Evolutionary conservation across 2,797 vertebrate genomes (phyloP), one percentile per base, ranked within the genome.

Genomic region (Acestrorhynchus altus): DNA sequence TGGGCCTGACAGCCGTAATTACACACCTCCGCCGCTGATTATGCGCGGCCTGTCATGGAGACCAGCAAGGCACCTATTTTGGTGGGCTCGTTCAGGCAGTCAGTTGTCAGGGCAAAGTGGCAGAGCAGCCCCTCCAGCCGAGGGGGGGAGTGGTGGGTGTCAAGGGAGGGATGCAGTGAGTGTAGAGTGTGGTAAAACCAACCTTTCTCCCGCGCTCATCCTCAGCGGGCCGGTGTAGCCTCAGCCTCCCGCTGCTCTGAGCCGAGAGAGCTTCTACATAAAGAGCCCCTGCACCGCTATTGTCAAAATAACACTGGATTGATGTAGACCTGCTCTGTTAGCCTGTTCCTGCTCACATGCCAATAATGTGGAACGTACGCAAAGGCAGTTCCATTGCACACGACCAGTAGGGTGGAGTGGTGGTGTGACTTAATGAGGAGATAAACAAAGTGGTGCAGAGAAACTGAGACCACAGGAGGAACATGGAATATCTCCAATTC

Each of bases 1-100:
- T 88, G 93, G 91, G 86, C 90, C 88, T 95, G 95, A 95, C 95
- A 95, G 93, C 92, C 92, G 90, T 94, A 96, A 96, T 96, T 95
- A 95, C 93, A 86, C 92, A 94, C 94, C 94, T 93, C 89, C 56
- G 60, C 71, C 57, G 24, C 89, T 94, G 93, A 95, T 94, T 94
- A 92, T 90, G 88, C 89, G 86, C 76, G 82, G 87, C 89, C 86
- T 93, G 91, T 93, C 92, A 89, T 90, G 88, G 91, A 94, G 91
- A 93, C 89, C 90, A 91, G 90, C 85, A 79, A 91, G 87, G 80
- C 88, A 90, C 87, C 87, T 90, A 89, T 90, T 92, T 83, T 89
- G 49, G 69, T 88, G 86, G 77, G 52, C 81, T 92, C 87, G 86
- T 87, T 90, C 87, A 89, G 86, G 81, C 73, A 89, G 83, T 90